phyloP scores from a whole-genome alignment of 2,797 vertebrate species.

The Apogon talboti region DNA sequence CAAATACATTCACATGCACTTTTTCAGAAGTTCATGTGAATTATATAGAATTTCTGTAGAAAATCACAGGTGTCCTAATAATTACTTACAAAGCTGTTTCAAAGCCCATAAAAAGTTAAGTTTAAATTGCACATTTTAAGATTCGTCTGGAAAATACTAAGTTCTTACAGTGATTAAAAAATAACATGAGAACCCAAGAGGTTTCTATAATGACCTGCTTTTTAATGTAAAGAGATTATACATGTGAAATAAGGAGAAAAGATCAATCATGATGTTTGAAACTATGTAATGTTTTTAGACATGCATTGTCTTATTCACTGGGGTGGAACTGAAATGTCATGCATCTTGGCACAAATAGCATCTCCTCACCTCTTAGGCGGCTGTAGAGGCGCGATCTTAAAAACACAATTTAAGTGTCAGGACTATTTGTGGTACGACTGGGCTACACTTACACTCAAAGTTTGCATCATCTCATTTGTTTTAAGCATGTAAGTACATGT shows the following conservation, averaged over 20 bases:
- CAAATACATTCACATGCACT: too few relatives aligned
- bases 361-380: neutral
- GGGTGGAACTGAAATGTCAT: neutral
- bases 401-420: neutral
- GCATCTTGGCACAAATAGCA: neutral
- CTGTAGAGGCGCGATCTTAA: slow-evolving; percentile 10
- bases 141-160: too few relatives aligned
- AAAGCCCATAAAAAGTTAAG: too few relatives aligned
- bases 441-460: neutral
- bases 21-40: too few relatives aligned
- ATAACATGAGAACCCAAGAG: neutral
- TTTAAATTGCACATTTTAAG: too few relatives aligned
- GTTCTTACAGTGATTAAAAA: neutral
- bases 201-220: slow-evolving; percentile 1
- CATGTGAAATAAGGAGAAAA: slow-evolving; percentile 9
- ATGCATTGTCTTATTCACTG: neutral
- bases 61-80: too few relatives aligned
- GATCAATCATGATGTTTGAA: slow-evolving; percentile 1
- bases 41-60: too few relatives aligned
- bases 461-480: neutral
- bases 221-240: slow-evolving; percentile 9
- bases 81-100: too few relatives aligned
- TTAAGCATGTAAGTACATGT: too few relatives aligned
- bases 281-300: neutral
- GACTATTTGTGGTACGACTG: neutral